These are phyloP conservation scores for Urocynchramus pylzowi DNA, from an alignment of 2,113 vertebrate species.

Conservation along the genomic window DNA sequence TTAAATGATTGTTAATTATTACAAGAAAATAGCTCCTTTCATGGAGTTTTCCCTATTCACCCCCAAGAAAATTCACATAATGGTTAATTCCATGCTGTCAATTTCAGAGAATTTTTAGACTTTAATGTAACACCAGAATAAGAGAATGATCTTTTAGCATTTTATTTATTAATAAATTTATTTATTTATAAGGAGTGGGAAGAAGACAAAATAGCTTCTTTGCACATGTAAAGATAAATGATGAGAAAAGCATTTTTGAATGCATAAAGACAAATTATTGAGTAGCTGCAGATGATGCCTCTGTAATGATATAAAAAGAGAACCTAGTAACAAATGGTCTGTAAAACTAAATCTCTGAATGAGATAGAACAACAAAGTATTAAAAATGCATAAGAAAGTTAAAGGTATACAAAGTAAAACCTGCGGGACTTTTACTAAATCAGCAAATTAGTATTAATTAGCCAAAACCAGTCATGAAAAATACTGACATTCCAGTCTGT, in stretches of 20 bases:
- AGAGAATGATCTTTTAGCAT: not conserved
- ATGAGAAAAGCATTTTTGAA: not conserved
- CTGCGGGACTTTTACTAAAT: not conserved
- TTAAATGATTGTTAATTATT: conserved; percentile 62
- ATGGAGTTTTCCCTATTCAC: conserved; percentile 25
- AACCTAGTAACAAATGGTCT: not conserved
- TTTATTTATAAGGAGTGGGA: not conserved
- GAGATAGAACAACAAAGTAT: not conserved
- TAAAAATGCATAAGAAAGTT: not conserved
- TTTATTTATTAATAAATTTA: not conserved
- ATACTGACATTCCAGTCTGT: not conserved
- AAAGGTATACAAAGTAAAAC: not conserved
- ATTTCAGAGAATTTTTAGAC: conserved; percentile 15
- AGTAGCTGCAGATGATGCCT: not conserved
- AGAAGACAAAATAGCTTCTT: not conserved
- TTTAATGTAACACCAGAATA: not conserved
- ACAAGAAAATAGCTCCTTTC: conserved; percentile 49
- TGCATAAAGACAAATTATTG: not conserved
- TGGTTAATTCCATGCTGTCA: not conserved
- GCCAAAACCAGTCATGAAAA: not conserved
- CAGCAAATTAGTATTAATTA: not conserved
- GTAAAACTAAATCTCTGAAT: not conserved
- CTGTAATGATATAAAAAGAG: not conserved
- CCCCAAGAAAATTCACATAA: conserved; percentile 30
- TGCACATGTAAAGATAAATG: not conserved